Base-by-base conservation (phyloP, 1,140 invertebrate genomes). In the Maniola jurtina region DNA sequence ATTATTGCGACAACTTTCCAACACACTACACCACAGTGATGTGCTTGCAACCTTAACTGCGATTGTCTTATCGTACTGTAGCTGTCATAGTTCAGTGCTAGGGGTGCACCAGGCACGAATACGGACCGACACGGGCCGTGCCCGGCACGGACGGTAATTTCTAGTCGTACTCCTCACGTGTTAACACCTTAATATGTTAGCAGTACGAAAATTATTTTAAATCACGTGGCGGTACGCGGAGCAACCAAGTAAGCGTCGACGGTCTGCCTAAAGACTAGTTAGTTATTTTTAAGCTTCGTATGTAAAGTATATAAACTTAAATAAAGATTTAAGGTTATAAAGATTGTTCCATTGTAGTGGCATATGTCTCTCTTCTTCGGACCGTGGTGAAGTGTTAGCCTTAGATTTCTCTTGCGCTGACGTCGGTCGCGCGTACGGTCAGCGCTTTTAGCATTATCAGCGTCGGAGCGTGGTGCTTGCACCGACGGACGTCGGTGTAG, bases 81-180 rank as follows among this genome's bases (percentile, higher is more conserved):
- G 42, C 38, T 38, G 7, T 38, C 38, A 38, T 9, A 38, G 38
- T 38, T 38, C 2, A 6, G 38, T 38, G 38, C 38, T 38, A 38
- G 38, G 38, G 38, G 38, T 6, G 38, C 10, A 38, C 38, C 38
- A 11, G 8, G 13, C 45, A 11, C 48, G 48, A 6, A 40, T 11
- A n/a, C 60, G 35, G 64, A 74, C 57, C 66, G 62, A 59, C 62
- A 50, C 62, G 47, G 68, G 38, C 61, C 57, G 47, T 7, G 45
- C 45, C 34, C 36, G 50, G 38, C 60, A 64, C 66, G 61, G 70
- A 68, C 61, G 69, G 67, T 88, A 89, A 87, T 87, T 85, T 83
- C 83, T 81, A 79, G 79, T 88, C 84, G 87, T 88, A 90, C 88
- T 90, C 88, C 85, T 88, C 80, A 70, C 86, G 86, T 88, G 83